These are phyloP conservation scores for Polia nebulosa DNA, from an alignment of 2,888 invertebrate genomes.

Conservation along the genomic window DNA sequence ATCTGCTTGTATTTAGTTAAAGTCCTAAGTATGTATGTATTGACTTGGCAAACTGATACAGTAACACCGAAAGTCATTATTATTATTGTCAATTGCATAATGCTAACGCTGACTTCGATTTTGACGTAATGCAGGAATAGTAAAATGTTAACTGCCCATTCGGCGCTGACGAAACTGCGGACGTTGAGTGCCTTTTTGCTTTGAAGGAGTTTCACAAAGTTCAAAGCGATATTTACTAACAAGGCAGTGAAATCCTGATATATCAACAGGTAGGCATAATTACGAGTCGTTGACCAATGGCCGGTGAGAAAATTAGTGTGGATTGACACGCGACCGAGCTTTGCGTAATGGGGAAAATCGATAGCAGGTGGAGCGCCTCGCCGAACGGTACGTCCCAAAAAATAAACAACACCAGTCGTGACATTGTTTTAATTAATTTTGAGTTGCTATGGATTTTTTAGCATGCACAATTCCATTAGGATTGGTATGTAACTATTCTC, in stretches of 20 bases:
- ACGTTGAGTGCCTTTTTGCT: slow-evolving; percentile 46
- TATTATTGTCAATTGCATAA: slow-evolving; percentile 36
- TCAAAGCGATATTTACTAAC: slow-evolving; percentile 70
- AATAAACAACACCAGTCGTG: slow-evolving; percentile 6
- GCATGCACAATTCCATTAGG: neutral
- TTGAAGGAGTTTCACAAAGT: slow-evolving; percentile 48
- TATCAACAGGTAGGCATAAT: slow-evolving; percentile 75
- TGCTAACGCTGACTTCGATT: slow-evolving; percentile 19
- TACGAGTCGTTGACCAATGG: slow-evolving; percentile 69
- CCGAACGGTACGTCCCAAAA: slow-evolving; percentile 15
- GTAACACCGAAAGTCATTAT: slow-evolving; percentile 20
- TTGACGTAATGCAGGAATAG: slow-evolving; percentile 49
- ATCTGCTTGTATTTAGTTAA: neutral
- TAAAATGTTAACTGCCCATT: slow-evolving; percentile 51
- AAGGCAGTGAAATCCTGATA: slow-evolving; percentile 62
- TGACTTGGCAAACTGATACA: slow-evolving; percentile 4
- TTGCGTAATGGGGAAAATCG: slow-evolving; percentile 65
- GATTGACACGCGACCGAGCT: slow-evolving; percentile 66
- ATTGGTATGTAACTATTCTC: neutral
- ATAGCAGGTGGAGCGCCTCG: slow-evolving; percentile 37
- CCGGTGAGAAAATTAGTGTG: slow-evolving; percentile 56
- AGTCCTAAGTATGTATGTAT: too few relatives aligned
- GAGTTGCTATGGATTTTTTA: neutral
- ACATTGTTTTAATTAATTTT: slow-evolving; percentile 9
- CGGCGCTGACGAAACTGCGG: slow-evolving; percentile 30